Evolutionary conservation across 2,797 vertebrate genomes (phyloP).

Genomic region (Chelon labrosus): DNA sequence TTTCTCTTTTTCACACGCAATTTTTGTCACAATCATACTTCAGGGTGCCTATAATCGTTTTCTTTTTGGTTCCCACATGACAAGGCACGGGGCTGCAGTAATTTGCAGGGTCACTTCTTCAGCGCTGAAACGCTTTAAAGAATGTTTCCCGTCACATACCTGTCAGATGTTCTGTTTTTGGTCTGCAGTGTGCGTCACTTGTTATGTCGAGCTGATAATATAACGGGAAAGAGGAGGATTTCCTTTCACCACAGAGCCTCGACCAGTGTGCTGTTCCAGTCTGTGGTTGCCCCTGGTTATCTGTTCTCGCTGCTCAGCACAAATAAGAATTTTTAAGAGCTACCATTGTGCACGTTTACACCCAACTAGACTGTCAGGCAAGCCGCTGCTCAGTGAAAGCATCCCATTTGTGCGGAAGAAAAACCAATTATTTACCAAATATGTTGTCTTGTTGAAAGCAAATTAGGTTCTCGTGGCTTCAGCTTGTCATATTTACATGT

Average conservation of each 20-base stretch:
- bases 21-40: slow-evolving; percentile 28
- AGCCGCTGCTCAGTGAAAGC: slow-evolving; percentile 34
- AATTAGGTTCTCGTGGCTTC: slow-evolving; percentile 36
- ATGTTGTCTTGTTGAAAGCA: slow-evolving; percentile 38
- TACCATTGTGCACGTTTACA: slow-evolving; percentile 34
- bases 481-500: slow-evolving; percentile 60
- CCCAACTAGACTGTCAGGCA: slow-evolving; percentile 27
- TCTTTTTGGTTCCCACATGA: slow-evolving; percentile 13
- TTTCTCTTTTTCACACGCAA: slow-evolving; percentile 16
- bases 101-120: slow-evolving; percentile 20
- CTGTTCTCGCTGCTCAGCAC: slow-evolving; percentile 43
- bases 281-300: slow-evolving; percentile 44
- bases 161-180: slow-evolving; percentile 44
- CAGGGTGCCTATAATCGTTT: slow-evolving; percentile 5
- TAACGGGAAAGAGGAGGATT: slow-evolving; percentile 55
- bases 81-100: not conserved
- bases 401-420: slow-evolving; percentile 24
- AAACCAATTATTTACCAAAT: slow-evolving; percentile 31
- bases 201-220: slow-evolving; percentile 55
- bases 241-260: slow-evolving; percentile 23
- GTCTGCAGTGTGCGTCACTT: slow-evolving; percentile 30
- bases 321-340: slow-evolving; percentile 51
- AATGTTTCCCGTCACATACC: slow-evolving; percentile 28
- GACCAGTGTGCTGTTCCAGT: slow-evolving; percentile 39
- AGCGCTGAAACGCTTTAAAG: slow-evolving; percentile 9